These are phyloP conservation scores for Vidua macroura DNA, from an alignment of 2,113 vertebrate species.

Conservation along the genomic window DNA sequence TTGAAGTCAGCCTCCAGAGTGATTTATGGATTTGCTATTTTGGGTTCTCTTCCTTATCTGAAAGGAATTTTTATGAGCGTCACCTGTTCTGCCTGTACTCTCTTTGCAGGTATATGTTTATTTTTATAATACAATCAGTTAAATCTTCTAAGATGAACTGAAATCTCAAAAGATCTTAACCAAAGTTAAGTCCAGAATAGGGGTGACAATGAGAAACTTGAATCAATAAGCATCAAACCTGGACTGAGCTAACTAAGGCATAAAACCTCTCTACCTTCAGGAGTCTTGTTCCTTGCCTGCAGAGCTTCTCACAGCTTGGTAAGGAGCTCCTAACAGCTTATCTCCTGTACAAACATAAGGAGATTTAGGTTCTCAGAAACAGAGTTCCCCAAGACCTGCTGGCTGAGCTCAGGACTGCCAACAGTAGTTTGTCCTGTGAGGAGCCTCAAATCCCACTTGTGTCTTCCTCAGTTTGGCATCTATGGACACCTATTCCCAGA, in stretches of 20 bases:
- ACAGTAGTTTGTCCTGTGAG: not conserved
- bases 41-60: slow-evolving; percentile 50
- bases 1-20: not conserved
- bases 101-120: slow-evolving; percentile 53
- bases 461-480: not conserved
- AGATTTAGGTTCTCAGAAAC: not conserved
- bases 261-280: not conserved
- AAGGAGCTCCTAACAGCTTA: not conserved
- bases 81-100: slow-evolving; percentile 44
- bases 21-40: slow-evolving; percentile 9
- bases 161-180: slow-evolving; percentile 10
- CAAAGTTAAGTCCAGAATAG: not conserved
- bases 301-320: not conserved
- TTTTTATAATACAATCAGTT: slow-evolving; percentile 50
- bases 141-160: slow-evolving; percentile 42
- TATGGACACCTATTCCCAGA: not conserved
- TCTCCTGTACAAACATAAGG: not conserved
- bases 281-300: not conserved
- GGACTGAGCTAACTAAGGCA: not conserved
- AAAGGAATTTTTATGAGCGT: slow-evolving; percentile 62
- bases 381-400: not conserved
- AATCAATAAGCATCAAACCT: not conserved
- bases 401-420: not conserved
- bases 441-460: not conserved
- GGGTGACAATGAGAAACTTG: not conserved